Evolutionary conservation across 1,140 invertebrate genomes (phyloP), one percentile per base, ranked within the genome.

Genomic region (Thaumatotibia leucotreta): DNA sequence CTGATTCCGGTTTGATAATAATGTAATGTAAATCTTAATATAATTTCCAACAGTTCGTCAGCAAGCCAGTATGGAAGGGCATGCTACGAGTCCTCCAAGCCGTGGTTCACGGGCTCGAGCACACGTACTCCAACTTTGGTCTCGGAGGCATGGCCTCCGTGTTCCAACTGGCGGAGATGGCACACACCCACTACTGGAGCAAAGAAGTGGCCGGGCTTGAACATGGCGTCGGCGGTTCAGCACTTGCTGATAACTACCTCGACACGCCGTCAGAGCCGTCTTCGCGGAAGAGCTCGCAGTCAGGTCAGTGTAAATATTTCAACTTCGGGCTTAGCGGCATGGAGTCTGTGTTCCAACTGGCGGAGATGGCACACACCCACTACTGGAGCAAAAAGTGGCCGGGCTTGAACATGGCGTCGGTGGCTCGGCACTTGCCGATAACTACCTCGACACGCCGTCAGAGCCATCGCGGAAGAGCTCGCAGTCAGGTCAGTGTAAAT

Each of bases 141-240:
- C 92, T 98, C 0, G 98, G 98, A 63, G 99, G 99, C 22, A 98
- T 99, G 95, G 98, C 98, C 0, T 99, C 97, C 2, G 97, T 98
- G 10, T 98, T 98, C 87, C 98, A 99, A 90, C 92, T 99, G 52
- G 95, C 99, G 70, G 98, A 99, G 93, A 98, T 99, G 82, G 97
- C 98, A 1, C 98, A 99, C 88, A 99, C 98, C 0, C 98, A 99
- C 90, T 99, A 97, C 84, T 99, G 98, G 98, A 96, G 95, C 61
- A 97, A 97, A 83, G 98, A 99, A 80, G 82, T 96, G 49, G 92
- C 91, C 22, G 91, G 75, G 0, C 54, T 88, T 2, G 85, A 87
- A n/a, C 84, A 85, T n/a, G 91, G 92, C 32, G 89, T 93, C 29
- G 93, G 93, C 91, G 79, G 78, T 22, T 77, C 83, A 0, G 76